A percentile compares a stretch with the other conserved stretches of the same genome.
phyloP scores from a whole-genome alignment of 2,888 invertebrate genomes.

The Tetanocera ferruginea region DNA sequence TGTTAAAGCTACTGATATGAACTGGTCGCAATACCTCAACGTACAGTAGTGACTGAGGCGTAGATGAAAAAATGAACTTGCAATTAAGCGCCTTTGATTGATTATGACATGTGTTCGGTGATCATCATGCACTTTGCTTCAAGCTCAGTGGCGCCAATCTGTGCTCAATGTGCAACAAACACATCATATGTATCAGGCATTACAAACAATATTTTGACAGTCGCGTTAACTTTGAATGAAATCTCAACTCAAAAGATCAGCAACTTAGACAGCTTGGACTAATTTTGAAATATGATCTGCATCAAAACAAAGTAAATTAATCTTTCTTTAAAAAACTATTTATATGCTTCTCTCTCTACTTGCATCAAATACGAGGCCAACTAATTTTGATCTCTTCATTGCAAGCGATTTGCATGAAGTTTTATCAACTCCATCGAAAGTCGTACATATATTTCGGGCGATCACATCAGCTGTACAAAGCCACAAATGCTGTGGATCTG shows the following conservation, averaged over 20 bases:
- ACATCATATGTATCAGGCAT: not conserved
- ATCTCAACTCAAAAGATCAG: not conserved
- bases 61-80: not conserved
- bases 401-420: slow-evolving; percentile 26
- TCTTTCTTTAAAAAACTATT: not conserved
- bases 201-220: slow-evolving; percentile 27
- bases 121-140: not conserved
- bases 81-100: slow-evolving; percentile 32
- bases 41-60: no score
- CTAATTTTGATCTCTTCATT: slow-evolving; percentile 30
- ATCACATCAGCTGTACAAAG: slow-evolving; percentile 40
- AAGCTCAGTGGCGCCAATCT: not conserved
- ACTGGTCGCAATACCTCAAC: not conserved
- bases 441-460: slow-evolving; percentile 49
- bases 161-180: not conserved
- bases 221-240: slow-evolving; percentile 12
- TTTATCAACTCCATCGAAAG: slow-evolving; percentile 27
- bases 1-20: slow-evolving; percentile 1
- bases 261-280: slow-evolving; percentile 22
- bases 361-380: not conserved
- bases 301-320: no score
- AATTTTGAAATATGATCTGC: slow-evolving; percentile 21
- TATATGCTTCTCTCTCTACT: not conserved
- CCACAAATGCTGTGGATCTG: slow-evolving; percentile 50
- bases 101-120: slow-evolving; percentile 22